These are phyloP conservation scores for Asobara japonica DNA, from an alignment of 1,140 invertebrate species.

Conservation along the genomic window DNA sequence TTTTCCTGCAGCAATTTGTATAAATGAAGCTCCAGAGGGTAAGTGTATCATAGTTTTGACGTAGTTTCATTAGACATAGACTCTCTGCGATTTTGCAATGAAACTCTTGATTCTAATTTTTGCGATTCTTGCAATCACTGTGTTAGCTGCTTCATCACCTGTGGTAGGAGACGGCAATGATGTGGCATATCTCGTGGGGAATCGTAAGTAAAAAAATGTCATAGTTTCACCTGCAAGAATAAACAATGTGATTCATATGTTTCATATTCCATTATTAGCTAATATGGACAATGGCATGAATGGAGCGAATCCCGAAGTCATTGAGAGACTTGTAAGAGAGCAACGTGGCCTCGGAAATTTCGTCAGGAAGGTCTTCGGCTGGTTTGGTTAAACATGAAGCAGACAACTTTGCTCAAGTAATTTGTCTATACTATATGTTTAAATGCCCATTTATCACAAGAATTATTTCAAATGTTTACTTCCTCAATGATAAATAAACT, in stretches of 20 bases:
- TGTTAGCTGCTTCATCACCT: background rate
- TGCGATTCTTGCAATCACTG: background rate
- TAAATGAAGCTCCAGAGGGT: background rate
- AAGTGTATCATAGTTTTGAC: background rate
- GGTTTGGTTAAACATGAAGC: background rate
- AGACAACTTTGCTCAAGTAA: background rate
- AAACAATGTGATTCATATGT: no score
- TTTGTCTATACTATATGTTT: no score
- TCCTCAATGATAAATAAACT: no score
- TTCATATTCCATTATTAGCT: background rate
- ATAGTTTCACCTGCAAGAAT: no score
- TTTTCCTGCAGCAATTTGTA: background rate
- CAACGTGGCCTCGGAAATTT: background rate
- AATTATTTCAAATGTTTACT: no score
- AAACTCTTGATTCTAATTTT: background rate
- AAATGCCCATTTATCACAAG: no score
- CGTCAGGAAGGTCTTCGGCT: background rate
- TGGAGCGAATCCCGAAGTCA: background rate
- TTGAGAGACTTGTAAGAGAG: background rate
- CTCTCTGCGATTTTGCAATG: background rate
- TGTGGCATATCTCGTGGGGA: background rate
- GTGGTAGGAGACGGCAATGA: background rate
- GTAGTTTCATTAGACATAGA: background rate
- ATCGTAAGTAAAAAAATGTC: no score
- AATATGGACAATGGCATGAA: no score